Percentiles rank a stretch among this genome's conserved stretches.
Conservation (phyloP, 2,113 vertebrate genomes). For the Peromyscus maniculatus region DNA sequence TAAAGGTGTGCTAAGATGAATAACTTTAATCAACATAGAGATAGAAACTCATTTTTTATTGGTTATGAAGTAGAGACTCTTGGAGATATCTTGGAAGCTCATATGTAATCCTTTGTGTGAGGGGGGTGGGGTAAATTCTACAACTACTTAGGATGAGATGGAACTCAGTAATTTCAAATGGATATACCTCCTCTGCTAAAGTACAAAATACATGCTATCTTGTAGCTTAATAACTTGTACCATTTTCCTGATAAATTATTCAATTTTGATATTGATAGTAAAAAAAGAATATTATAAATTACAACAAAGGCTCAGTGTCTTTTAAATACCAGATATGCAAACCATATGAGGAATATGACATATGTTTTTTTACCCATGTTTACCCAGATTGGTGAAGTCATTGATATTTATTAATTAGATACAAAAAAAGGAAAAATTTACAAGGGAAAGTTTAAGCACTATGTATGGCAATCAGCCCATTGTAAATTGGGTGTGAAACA, state of each 20-base stretch:
- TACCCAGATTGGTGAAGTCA: background rate
- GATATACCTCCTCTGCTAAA: background rate
- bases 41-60: background rate
- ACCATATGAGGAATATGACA: background rate
- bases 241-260: background rate
- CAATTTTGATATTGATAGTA: conserved; percentile 8
- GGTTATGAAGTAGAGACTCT: background rate
- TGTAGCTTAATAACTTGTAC: background rate
- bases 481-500: conserved; percentile 22
- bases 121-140: background rate
- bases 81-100: background rate
- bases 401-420: conserved; percentile 30
- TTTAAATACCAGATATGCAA: background rate
- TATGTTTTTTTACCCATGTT: background rate
- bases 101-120: background rate
- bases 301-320: background rate
- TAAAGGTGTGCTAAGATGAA: background rate
- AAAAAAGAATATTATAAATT: background rate
- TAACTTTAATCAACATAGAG: background rate
- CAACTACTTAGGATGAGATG: background rate
- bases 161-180: background rate
- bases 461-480: background rate
- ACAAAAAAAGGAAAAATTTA: background rate
- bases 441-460: conserved; percentile 5
- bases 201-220: background rate